These are phyloP conservation scores for Nephrotoma guestfalica DNA, from an alignment of 2,888 invertebrate genomes.

Conservation along the genomic window DNA sequence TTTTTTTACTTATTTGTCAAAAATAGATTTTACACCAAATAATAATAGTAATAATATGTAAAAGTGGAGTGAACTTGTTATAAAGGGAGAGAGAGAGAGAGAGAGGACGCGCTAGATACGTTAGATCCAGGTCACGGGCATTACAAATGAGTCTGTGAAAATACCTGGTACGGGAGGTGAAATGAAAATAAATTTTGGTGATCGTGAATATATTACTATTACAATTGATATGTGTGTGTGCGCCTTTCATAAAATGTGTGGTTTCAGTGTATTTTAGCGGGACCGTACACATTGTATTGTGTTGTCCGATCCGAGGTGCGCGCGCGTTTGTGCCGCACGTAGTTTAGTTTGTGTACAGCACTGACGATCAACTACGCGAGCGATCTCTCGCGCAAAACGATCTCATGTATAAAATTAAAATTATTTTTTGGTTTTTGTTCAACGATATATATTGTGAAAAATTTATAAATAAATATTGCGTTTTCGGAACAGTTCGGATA, in stretches of 20 bases:
- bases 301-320: not conserved
- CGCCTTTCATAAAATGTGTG: not conserved
- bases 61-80: not conserved
- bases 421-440: not conserved
- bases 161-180: not conserved
- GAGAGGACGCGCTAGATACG: not conserved
- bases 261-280: not conserved
- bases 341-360: not conserved
- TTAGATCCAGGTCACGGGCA: conserved; percentile 1
- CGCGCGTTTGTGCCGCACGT: not conserved
- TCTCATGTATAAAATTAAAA: not conserved
- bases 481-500: not conserved
- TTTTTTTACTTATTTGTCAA: not conserved
- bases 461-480: conserved; percentile 4
- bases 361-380: not conserved
- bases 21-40: not conserved
- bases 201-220: not conserved
- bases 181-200: not conserved
- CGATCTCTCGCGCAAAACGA: not conserved
- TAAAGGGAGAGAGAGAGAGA: no score
- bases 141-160: not conserved
- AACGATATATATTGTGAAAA: not conserved
- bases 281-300: not conserved
- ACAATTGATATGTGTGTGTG: not conserved
- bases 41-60: not conserved